Base-by-base conservation (phyloP, 2,888 invertebrate genomes). In the Argyresthia albistria region DNA sequence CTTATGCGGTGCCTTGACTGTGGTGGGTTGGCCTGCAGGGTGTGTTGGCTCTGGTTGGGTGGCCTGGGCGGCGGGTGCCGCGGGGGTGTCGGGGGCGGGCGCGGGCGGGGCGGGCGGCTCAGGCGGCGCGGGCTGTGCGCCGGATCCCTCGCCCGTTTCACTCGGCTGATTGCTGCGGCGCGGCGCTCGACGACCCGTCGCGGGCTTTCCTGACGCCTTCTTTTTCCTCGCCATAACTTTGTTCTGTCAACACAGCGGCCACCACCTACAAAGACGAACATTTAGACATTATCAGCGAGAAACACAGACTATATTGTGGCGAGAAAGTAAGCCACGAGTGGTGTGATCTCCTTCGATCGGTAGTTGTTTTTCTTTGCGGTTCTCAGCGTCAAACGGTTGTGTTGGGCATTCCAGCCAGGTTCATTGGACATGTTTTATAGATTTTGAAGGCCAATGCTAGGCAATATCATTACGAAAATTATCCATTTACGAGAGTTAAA, bases 201-300 rank as follows among this genome's bases (percentile, higher is more conserved):
- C 14, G 37, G 74, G 63, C 61, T 73, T 77, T 35, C 73, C 57
- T 55, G 76, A 68, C 63, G 79, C 72, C 71, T 83, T 86, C 67
- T 76, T 81, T 66, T 75, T 76, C 70, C 81, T 86, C 60, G 83
- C 84, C 84, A 84, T 86, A 62, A 64, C 65, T 55, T 54, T 62
- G 54, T 56, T 62, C 53, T 60, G 57, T 65, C 56, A 63, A 53
- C 52, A 58, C 62, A 64, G 60, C 66, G 61, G 65, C 70, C 65
- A 66, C 65, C 69, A 79, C 70, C 80, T 81, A 68, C 49, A 69
- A 76, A 64, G 53, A 54, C 53, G 58, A 59, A 62, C 25, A 25
- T 25, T 25, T 25, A 4, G 25, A 62, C 37, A 56, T 58, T 48
- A 50, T 43, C 42, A 50, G 16, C 43, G 16, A 8, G n/a, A n/a